Conservation (phyloP, 2,888 invertebrate species). For the Ischnura elegans region DNA sequence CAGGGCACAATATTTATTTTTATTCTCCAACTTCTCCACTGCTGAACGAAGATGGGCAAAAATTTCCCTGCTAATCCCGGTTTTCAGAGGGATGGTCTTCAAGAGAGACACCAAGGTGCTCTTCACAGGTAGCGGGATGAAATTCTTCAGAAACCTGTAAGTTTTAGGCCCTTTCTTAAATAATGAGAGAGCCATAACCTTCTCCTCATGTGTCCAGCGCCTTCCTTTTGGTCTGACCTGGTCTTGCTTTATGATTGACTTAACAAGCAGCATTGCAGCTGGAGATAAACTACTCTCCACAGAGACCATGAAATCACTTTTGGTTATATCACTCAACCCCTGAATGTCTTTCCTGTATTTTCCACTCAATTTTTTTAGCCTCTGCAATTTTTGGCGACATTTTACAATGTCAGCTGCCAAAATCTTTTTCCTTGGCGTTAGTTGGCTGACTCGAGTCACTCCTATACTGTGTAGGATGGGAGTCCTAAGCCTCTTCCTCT, state of each 20-base stretch:
- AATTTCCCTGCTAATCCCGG: neutral
- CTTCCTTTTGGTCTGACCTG: neutral
- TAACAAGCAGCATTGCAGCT: neutral
- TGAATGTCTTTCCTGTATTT: neutral
- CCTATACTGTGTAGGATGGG: neutral
- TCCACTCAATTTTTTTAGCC: neutral
- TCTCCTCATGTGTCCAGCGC: neutral
- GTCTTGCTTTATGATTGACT: neutral
- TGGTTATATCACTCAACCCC: too few species aligned
- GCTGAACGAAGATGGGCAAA: neutral
- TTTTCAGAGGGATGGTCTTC: neutral
- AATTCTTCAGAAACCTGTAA: neutral
- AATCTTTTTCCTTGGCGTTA: neutral
- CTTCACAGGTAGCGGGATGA: neutral
- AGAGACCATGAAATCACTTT: too few species aligned
- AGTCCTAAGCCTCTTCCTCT: neutral
- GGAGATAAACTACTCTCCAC: too few species aligned
- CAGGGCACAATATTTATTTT: neutral
- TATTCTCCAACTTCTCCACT: neutral
- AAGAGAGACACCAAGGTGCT: neutral
- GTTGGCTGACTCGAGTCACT: neutral
- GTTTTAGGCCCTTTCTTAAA: neutral
- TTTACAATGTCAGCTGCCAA: neutral
- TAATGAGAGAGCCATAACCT: neutral
- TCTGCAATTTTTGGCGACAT: neutral